Evolutionary conservation across 2,113 vertebrate genomes (phyloP).

Genomic region (Gobio gobio): DNA sequence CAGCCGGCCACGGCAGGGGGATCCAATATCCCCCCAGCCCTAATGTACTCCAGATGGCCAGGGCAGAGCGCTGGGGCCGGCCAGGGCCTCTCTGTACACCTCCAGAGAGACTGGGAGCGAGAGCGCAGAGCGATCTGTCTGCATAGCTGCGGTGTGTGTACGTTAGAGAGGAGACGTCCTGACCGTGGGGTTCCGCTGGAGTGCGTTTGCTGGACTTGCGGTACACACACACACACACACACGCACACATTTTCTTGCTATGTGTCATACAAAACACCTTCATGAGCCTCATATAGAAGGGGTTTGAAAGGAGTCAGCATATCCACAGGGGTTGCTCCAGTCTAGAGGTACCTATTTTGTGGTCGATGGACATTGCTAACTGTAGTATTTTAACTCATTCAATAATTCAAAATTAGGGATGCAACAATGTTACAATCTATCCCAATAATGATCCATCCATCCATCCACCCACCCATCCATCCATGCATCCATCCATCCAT

Average conservation of each 20-base stretch:
- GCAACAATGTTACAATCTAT: not conserved
- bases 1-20: constrained; percentile 73
- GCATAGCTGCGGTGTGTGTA: constrained; percentile 9
- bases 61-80: constrained; percentile 54
- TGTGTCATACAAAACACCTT: constrained; percentile 16
- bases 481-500: too few species aligned
- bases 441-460: too few species aligned
- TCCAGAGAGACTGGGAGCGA: constrained; percentile 25
- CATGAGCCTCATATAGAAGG: not conserved
- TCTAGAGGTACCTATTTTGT: not conserved
- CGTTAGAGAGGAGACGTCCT: constrained; percentile 18
- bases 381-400: not conserved
- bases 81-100: constrained; percentile 32
- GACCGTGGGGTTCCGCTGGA: constrained; percentile 30
- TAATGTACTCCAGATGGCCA: constrained; percentile 82
- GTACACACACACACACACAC: not conserved
- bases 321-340: not conserved
- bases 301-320: not conserved
- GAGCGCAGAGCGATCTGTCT: constrained; percentile 4
- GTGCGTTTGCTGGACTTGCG: not conserved
- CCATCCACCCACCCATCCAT: too few species aligned
- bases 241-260: not conserved
- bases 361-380: not conserved
- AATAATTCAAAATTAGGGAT: not conserved
- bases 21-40: constrained; percentile 75